phyloP scores from a whole-genome alignment of 2,797 vertebrate species.

The Chelidonichthys spinosus region DNA sequence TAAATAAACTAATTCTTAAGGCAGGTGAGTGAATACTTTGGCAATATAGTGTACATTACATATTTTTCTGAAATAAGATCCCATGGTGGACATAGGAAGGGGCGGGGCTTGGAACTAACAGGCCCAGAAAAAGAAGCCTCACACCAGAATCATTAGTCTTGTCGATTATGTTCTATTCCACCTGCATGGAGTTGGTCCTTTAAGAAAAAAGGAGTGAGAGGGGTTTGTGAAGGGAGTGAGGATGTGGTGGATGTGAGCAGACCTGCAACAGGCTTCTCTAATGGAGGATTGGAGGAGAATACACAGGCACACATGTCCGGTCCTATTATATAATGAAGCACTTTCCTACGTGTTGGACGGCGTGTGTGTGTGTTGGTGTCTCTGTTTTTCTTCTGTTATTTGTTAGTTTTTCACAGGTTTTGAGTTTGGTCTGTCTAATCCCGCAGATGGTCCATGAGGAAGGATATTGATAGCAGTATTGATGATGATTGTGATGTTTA shows the following conservation, averaged over 20 bases:
- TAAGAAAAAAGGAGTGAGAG: not conserved
- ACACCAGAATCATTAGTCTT: not conserved
- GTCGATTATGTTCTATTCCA: not conserved
- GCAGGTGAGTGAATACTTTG: too few relatives aligned
- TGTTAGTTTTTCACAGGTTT: not conserved
- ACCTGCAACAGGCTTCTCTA: constrained; percentile 29
- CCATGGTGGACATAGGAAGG: too few relatives aligned
- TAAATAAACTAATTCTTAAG: too few relatives aligned
- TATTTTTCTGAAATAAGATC: too few relatives aligned
- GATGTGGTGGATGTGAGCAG: constrained; percentile 5
- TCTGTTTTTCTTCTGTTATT: not conserved
- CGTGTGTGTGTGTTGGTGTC: not conserved
- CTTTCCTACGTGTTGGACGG: not conserved
- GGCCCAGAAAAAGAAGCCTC: not conserved
- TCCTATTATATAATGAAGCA: constrained; percentile 24
- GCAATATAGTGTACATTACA: too few relatives aligned
- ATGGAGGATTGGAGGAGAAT: constrained; percentile 1
- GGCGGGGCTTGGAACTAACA: not conserved
- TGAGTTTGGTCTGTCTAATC: not conserved
- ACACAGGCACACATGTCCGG: constrained; percentile 18
- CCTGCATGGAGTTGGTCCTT: not conserved
- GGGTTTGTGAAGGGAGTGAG: not conserved
- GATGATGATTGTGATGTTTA: not conserved
- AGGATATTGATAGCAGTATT: not conserved
- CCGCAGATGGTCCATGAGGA: not conserved